Conservation (phyloP, 2,888 invertebrate genomes). For the Chymomyza caudatula region DNA sequence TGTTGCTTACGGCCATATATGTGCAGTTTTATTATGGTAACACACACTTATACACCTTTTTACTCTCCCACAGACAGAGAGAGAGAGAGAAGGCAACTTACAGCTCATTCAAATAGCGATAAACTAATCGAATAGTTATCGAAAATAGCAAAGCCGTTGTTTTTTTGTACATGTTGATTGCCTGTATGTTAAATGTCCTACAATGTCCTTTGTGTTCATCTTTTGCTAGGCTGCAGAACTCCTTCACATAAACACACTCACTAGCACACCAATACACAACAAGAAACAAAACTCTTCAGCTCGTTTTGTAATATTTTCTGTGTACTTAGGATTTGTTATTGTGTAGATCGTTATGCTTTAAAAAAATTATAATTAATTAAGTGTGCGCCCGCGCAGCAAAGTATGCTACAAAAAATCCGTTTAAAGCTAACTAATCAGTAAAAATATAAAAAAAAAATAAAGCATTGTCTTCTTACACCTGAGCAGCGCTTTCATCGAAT, state of each 20-base stretch:
- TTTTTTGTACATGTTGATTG: conserved; percentile 17
- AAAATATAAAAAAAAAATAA: background rate
- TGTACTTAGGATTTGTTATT: background rate
- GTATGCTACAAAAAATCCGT: background rate
- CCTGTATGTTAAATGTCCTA: conserved; percentile 23
- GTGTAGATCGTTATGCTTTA: background rate
- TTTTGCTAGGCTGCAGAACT: conserved; percentile 26
- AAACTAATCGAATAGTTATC: background rate
- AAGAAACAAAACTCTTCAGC: conserved; percentile 1
- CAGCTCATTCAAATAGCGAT: conserved; percentile 57
- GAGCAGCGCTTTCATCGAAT: background rate
- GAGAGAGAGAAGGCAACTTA: conserved; percentile 8
- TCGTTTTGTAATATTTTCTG: background rate
- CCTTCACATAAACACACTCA: background rate
- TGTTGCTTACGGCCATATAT: background rate
- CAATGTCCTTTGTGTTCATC: conserved; percentile 37
- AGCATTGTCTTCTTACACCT: background rate
- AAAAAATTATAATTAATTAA: background rate
- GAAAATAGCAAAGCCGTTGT: conserved; percentile 27
- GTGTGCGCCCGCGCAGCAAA: conserved; percentile 1
- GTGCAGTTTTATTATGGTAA: conserved; percentile 10
- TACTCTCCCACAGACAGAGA: background rate
- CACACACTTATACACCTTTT: conserved; percentile 11
- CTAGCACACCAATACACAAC: background rate
- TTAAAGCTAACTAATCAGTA: conserved; percentile 5